phyloP scores from a whole-genome alignment of 1,140 invertebrate species.

The Babylonia areolata region DNA sequence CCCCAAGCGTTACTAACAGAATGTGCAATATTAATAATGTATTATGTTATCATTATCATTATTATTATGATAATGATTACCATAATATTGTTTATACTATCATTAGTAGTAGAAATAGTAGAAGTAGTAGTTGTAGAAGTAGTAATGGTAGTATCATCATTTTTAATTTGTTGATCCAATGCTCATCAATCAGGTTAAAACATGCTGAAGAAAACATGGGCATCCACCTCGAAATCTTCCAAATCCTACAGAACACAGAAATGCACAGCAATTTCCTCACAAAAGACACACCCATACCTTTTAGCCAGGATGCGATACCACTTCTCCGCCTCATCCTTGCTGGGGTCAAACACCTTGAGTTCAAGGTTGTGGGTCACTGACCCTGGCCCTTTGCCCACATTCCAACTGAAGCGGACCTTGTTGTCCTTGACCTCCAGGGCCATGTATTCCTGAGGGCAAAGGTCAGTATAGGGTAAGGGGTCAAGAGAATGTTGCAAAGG shows the following conservation, averaged over 20 bases:
- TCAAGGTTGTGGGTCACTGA: conserved; percentile 77
- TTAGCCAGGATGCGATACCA: conserved; percentile 86
- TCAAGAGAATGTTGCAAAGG: neutral
- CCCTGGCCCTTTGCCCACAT: conserved; percentile 83
- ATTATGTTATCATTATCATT: no score
- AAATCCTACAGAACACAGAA: no score
- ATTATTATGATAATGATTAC: no score
- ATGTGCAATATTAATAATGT: no score
- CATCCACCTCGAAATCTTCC: no score
- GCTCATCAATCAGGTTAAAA: neutral
- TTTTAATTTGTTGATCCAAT: no score
- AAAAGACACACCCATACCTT: conserved; percentile 73
- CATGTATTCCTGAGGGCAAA: conserved; percentile 81
- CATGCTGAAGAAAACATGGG: no score
- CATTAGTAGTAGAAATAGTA: no score
- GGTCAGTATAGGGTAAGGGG: neutral
- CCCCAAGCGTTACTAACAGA: no score
- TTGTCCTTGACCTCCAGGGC: conserved; percentile 87
- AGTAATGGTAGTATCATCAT: no score
- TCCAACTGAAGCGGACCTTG: conserved; percentile 86
- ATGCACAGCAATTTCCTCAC: neutral
- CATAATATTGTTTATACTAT: no score
- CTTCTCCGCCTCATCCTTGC: conserved; percentile 79
- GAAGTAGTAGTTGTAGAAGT: no score
- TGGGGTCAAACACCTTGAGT: conserved; percentile 79